Conservation (phyloP, 2,797 vertebrate species). For the Catharus ustulatus region DNA sequence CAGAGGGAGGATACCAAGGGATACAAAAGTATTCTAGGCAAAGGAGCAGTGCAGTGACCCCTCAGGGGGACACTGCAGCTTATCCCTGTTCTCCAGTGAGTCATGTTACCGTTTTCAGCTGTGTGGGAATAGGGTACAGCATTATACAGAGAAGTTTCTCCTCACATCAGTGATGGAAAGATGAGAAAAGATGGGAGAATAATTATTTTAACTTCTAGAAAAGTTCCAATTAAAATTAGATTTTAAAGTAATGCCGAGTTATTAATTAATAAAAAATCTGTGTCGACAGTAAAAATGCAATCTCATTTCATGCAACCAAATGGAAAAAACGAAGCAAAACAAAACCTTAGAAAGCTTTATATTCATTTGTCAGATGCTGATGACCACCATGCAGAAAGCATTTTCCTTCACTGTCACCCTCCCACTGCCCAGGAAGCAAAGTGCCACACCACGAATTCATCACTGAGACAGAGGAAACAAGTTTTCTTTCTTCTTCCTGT, state of each 20-base stretch:
- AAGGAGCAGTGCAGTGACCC: not conserved
- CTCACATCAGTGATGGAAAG: accelerated
- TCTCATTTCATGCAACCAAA: not conserved
- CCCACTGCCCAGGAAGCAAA: not conserved
- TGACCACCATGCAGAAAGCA: not conserved
- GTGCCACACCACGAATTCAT: not conserved
- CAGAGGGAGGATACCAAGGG: not conserved
- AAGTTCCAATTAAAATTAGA: not conserved
- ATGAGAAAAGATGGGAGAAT: not conserved
- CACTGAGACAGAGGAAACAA: not conserved
- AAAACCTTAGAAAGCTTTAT: not conserved
- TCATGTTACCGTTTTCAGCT: not conserved
- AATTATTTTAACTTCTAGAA: not conserved
- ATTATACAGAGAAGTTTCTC: not conserved
- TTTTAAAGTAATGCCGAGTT: not conserved
- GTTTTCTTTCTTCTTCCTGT: not conserved
- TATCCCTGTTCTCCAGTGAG: not conserved
- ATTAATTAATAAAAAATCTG: not conserved
- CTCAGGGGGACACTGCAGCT: not conserved
- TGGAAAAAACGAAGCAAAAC: not conserved
- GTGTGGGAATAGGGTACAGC: not conserved
- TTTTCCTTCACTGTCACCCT: not conserved
- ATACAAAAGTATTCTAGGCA: not conserved
- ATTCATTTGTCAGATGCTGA: not conserved
- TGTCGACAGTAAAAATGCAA: not conserved